phyloP scores from a whole-genome alignment of 2,888 invertebrate genomes.

The Drosophila borealis region DNA sequence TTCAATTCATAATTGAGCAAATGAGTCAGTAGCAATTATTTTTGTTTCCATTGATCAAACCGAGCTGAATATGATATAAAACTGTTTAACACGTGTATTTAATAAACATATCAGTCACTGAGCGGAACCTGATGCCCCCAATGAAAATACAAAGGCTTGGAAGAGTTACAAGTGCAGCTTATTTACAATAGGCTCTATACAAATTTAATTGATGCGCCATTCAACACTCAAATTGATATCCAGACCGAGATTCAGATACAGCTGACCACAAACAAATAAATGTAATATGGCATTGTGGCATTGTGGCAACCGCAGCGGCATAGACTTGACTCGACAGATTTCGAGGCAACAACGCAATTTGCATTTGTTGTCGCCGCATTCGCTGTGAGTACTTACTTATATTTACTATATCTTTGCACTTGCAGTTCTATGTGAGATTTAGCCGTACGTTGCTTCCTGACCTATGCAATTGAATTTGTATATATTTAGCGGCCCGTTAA shows the following conservation, averaged over 20 bases:
- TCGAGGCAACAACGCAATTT: conserved; percentile 55
- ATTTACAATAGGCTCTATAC: not conserved
- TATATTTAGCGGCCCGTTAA: conserved; percentile 41
- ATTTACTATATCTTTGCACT: conserved; percentile 23
- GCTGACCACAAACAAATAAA: conserved; percentile 30
- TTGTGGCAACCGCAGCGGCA: conserved; percentile 31
- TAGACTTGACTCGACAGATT: conserved; percentile 23
- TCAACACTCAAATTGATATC: not conserved
- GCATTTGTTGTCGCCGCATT: conserved; percentile 41
- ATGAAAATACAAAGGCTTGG: not conserved
- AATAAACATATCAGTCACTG: conserved; percentile 11
- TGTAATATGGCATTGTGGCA: conserved; percentile 2
- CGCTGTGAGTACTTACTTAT: conserved; percentile 3
- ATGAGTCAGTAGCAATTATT: not conserved
- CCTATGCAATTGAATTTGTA: conserved; percentile 44
- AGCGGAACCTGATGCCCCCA: conserved; percentile 14
- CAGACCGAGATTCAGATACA: conserved; percentile 9
- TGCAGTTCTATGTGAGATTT: not conserved
- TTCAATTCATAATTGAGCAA: not conserved
- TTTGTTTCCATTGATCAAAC: conserved; percentile 6
- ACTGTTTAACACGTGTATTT: not conserved
- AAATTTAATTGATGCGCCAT: conserved; percentile 23
- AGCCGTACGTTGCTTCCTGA: conserved; percentile 39
- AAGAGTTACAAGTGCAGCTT: conserved; percentile 9
- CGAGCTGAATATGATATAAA: not conserved